phyloP scores from a whole-genome alignment of 2,888 invertebrate species.

The Harmothoe impar region DNA sequence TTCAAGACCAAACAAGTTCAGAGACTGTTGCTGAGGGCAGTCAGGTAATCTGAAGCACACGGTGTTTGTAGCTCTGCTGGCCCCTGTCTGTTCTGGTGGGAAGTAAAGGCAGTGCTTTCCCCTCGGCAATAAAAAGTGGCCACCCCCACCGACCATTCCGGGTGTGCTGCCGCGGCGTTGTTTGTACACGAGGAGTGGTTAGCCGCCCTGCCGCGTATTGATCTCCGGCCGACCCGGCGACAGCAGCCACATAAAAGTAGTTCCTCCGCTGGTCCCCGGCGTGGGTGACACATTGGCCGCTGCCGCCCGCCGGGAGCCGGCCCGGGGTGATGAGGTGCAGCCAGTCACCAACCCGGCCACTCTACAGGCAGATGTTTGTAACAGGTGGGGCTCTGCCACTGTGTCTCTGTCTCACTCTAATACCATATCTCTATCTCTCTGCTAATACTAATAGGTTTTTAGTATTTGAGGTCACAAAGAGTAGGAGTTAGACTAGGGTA shows the following conservation, averaged over 20 bases:
- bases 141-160: not conserved
- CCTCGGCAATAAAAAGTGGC: not conserved
- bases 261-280: not conserved
- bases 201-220: not conserved
- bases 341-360: not conserved
- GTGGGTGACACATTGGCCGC: constrained; percentile 43
- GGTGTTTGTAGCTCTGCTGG: too few relatives aligned
- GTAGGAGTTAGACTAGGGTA: too few relatives aligned
- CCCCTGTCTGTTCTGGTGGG: too few relatives aligned
- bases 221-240: constrained; percentile 5
- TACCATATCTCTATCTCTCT: too few relatives aligned
- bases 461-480: too few relatives aligned
- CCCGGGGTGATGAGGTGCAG: constrained; percentile 28
- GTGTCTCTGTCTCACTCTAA: not conserved
- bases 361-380: not conserved
- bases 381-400: too few relatives aligned
- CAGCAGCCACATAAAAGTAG: constrained; percentile 28
- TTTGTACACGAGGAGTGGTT: constrained; percentile 4
- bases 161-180: not conserved
- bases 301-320: constrained; percentile 25
- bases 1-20: too few relatives aligned
- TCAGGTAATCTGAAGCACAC: too few relatives aligned
- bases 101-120: too few relatives aligned
- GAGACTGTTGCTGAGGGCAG: too few relatives aligned
- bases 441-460: too few relatives aligned